Conservation (phyloP, 2,113 vertebrate genomes). For the Otocyon megalotis region DNA sequence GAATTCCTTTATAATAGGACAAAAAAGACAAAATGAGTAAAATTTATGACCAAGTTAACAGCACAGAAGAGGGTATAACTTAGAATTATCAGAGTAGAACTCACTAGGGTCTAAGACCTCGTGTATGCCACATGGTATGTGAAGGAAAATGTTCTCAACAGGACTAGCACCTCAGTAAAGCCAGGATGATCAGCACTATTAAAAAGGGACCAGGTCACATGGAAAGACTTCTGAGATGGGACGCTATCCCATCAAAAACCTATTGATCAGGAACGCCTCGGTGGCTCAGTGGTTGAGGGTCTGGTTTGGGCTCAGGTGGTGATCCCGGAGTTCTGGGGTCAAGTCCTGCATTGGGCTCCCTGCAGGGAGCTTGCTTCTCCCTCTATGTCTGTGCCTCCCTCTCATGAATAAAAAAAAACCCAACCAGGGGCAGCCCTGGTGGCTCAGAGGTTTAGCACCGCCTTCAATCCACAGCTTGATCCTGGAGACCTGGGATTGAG, state of each 20-base stretch:
- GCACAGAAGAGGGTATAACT: not conserved
- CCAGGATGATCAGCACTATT: not conserved
- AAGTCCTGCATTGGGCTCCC: too few relatives aligned
- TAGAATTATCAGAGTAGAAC: not conserved
- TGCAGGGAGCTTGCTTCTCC: too few relatives aligned
- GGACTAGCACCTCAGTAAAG: not conserved
- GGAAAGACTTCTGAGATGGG: not conserved
- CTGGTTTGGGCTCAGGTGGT: too few relatives aligned
- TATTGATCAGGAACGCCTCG: not conserved
- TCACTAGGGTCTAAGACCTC: not conserved
- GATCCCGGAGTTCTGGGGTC: too few relatives aligned
- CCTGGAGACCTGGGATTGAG: too few relatives aligned
- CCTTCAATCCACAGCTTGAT: too few relatives aligned
- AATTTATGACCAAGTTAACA: not conserved
- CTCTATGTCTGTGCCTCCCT: too few relatives aligned
- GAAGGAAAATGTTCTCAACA: not conserved
- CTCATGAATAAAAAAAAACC: too few relatives aligned
- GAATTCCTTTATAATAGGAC: not conserved
- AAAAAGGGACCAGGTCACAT: not conserved
- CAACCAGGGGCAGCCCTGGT: too few relatives aligned
- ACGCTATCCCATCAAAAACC: not conserved
- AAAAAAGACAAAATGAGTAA: not conserved
- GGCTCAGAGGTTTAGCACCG: too few relatives aligned
- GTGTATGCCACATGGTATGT: not conserved
- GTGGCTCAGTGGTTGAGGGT: too few relatives aligned